Evolutionary conservation across 2,797 vertebrate genomes (phyloP).

Genomic region (Spatula clypeata): DNA sequence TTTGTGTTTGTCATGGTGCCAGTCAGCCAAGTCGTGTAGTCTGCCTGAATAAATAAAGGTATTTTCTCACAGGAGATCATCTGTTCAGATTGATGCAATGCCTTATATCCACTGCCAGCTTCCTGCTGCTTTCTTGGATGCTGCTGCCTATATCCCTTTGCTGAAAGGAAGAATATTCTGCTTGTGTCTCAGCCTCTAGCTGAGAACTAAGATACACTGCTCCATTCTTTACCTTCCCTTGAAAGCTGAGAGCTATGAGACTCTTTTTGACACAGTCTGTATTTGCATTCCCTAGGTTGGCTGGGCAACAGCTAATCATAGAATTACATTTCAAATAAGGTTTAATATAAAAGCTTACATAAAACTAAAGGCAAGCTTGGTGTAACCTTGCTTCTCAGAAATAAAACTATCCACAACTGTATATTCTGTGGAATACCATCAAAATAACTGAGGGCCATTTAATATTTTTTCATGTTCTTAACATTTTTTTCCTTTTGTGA

Average conservation of each 20-base stretch:
- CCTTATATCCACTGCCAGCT: conserved; percentile 49
- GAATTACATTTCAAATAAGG: conserved; percentile 34
- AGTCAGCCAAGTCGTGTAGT: background rate
- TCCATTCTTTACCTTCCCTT: conserved; percentile 18
- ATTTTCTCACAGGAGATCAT: conserved; percentile 65
- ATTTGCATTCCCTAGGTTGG: conserved; percentile 37
- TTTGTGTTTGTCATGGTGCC: background rate
- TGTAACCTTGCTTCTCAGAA: background rate
- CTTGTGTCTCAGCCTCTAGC: conserved; percentile 9
- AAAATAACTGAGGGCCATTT: background rate
- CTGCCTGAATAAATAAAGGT: conserved; percentile 36
- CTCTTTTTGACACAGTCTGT: conserved; percentile 11
- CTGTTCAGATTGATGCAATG: background rate
- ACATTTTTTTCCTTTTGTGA: background rate
- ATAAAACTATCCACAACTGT: background rate
- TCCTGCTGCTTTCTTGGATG: conserved; percentile 50
- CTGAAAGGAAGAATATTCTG: conserved; percentile 5
- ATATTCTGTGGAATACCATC: background rate
- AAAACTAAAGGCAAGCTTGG: background rate
- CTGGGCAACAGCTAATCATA: conserved; percentile 51
- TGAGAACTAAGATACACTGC: conserved; percentile 10
- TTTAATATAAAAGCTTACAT: background rate
- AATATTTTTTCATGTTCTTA: background rate
- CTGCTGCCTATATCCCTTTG: background rate
- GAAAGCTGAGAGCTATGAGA: conserved; percentile 3